Conservation (phyloP, 2,888 invertebrate genomes). For the Microchrysa polita region DNA sequence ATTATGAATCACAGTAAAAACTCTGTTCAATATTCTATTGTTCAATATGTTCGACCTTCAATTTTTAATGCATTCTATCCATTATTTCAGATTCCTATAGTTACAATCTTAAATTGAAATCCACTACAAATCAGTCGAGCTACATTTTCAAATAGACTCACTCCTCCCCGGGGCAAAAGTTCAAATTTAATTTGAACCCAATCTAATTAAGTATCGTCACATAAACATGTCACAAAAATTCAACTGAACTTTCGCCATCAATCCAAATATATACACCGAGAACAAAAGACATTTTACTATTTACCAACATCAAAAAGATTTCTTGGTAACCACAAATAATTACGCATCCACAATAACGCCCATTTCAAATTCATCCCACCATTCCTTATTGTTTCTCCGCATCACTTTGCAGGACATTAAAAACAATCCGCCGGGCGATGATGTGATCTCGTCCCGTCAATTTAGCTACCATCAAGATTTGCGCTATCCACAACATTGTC, state of each 20-base stretch:
- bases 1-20: no score
- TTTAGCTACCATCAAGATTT: no score
- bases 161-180: background rate
- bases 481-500: no score
- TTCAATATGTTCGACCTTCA: no score
- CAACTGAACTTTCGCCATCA: background rate
- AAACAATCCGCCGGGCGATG: slow-evolving; percentile 8
- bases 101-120: no score
- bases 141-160: no score
- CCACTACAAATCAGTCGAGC: no score
- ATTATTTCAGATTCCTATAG: no score
- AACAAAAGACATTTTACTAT: background rate
- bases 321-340: slow-evolving; percentile 30
- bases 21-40: no score
- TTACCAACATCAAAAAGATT: slow-evolving; percentile 27
- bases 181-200: background rate
- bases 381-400: background rate
- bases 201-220: slow-evolving; percentile 13
- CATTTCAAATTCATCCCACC: background rate
- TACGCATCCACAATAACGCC: background rate
- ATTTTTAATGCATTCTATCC: no score
- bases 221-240: slow-evolving; percentile 13
- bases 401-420: background rate
- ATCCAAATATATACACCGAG: slow-evolving; percentile 7
- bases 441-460: background rate